phyloP scores from a whole-genome alignment of 2,113 vertebrate species.

The Fulica atra region DNA sequence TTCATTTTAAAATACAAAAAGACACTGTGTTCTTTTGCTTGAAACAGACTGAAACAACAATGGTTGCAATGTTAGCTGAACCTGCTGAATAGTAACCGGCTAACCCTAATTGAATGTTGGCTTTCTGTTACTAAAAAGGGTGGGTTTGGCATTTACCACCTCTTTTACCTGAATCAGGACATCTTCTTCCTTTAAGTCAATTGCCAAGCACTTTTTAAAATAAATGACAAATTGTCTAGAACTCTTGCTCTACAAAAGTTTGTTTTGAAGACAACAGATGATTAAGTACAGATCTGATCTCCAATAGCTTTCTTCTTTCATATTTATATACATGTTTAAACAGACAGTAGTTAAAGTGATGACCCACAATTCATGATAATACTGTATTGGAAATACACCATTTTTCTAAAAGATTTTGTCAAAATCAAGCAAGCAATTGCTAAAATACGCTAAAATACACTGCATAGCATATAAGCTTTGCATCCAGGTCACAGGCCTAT shows the following conservation, averaged over 20 bases:
- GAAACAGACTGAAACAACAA: conserved; percentile 39
- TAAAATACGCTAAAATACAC: neutral
- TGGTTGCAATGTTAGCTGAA: conserved; percentile 24
- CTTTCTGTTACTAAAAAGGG: conserved; percentile 24
- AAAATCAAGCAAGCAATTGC: neutral
- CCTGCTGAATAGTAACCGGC: conserved; percentile 12
- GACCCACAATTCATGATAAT: neutral
- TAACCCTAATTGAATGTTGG: conserved; percentile 42
- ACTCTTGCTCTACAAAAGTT: neutral
- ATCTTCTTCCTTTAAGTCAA: neutral
- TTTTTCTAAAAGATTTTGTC: neutral
- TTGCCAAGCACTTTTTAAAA: neutral
- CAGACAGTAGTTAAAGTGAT: neutral
- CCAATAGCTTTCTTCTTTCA: neutral
- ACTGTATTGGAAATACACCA: neutral
- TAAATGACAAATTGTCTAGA: neutral
- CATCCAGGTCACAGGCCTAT: neutral
- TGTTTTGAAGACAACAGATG: neutral
- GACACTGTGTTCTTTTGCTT: neutral
- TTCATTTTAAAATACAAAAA: conserved; percentile 50
- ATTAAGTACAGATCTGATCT: neutral
- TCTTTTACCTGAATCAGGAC: conserved; percentile 19
- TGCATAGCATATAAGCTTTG: neutral
- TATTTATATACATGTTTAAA: neutral
- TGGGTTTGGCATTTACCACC: conserved; percentile 2